Base-by-base conservation (phyloP, 1,140 invertebrate genomes). In the Caerostris extrusa region DNA sequence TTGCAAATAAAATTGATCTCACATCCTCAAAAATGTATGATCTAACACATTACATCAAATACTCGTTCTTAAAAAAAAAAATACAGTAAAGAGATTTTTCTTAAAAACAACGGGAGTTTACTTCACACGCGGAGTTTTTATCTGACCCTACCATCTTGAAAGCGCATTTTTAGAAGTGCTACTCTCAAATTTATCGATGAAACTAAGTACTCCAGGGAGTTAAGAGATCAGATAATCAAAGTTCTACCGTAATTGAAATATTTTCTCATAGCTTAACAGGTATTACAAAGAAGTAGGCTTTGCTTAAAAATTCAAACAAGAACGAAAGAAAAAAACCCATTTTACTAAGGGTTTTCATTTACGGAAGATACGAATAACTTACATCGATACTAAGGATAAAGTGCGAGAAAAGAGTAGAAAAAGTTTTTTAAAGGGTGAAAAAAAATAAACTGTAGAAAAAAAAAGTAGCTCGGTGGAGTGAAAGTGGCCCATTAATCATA, bases 401-500 rank as follows among this genome's bases (percentile, higher is more conserved):
- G 50, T 71, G 64, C 67, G 61, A 50, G 7, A 50, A n/a, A n/a
- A 53, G 14, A 53, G 85, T 60, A 50, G 10, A 77, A 53, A 77
- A 77, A 14, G 7, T 53, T 77, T 77, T 12, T 77, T 60, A 90
- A 60, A 58, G 57, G 10, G 17, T 71, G 2, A 56, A 55, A 71
- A 90, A 55, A 61, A 69, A 56, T 53, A 67, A 58, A 58, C 50
- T 82, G n/a, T 53, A 71, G n/a, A 19, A 12, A 67, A 67, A 83
- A 60, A 61, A 87, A 55, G 4, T n/a, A 34, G 19, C 67, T 71
- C 56, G n/a, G 61, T 58, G 19, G n/a, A 77, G 83, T 58, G 56
- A 77, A 77, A 71, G 88, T 57, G 69, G 67, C 53, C 67, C 67
- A 90, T 90, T 90, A 77, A 90, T 90, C 88, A 90, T 77, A 77